Percentiles rank a stretch among this genome's conserved stretches.
Conservation (phyloP, 2,888 invertebrate genomes). For the Trachelus iudaicus region DNA sequence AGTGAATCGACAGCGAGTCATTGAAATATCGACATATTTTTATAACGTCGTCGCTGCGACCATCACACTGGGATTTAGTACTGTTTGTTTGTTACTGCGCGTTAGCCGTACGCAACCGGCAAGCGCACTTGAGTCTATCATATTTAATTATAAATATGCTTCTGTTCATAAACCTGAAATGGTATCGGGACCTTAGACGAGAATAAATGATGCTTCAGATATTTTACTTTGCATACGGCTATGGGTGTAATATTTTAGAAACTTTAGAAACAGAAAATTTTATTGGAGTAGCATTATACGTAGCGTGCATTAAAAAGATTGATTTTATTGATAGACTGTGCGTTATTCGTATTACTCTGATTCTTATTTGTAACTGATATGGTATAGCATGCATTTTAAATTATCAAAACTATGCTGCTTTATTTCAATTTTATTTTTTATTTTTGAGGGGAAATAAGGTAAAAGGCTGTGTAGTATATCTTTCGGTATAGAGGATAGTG, state of each 20-base stretch:
- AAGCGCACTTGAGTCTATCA: not conserved
- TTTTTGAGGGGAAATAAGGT: too few relatives aligned
- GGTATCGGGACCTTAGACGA: not conserved
- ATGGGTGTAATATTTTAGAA: not conserved
- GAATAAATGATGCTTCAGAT: not conserved
- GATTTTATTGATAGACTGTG: not conserved
- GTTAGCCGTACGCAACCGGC: slow-evolving; percentile 7
- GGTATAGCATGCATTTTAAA: too few relatives aligned
- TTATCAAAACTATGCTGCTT: too few relatives aligned
- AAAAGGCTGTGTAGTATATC: too few relatives aligned
- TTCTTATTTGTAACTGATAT: not conserved
- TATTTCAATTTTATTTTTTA: too few relatives aligned
- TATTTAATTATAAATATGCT: not conserved
- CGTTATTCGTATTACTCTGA: not conserved
- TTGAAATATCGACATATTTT: slow-evolving; percentile 23
- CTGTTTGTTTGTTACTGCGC: slow-evolving; percentile 43
- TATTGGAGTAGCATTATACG: not conserved
- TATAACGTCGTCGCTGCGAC: not conserved
- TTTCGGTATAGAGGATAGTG: too few relatives aligned
- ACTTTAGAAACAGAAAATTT: not conserved
- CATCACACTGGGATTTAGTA: slow-evolving; percentile 8
- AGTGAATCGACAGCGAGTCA: slow-evolving; percentile 12
- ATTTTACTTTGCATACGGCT: not conserved
- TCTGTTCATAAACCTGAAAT: not conserved
- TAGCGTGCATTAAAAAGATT: not conserved